phyloP scores from a whole-genome alignment of 2,888 invertebrate genomes.

The Andrena camellia region DNA sequence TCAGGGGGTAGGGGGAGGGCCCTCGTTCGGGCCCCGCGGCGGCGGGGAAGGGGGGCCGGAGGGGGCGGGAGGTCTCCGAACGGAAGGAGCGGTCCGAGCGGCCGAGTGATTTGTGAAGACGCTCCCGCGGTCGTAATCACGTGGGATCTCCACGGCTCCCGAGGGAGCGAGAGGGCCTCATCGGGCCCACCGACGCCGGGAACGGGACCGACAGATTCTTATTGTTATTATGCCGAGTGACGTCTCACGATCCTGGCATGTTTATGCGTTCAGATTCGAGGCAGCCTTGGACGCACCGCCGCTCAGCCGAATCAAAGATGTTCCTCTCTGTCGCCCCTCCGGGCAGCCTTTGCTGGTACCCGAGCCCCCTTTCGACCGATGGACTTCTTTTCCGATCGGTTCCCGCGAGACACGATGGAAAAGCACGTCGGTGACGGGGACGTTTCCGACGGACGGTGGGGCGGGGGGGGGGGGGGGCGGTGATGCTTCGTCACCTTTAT shows the following conservation, averaged over 20 bases:
- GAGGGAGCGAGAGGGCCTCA: slow-evolving; percentile 70
- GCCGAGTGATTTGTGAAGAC: slow-evolving; percentile 85
- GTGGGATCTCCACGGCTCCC: slow-evolving; percentile 82
- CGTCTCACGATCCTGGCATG: slow-evolving; percentile 83
- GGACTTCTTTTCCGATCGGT: slow-evolving; percentile 48
- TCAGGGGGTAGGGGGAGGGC: slow-evolving; percentile 38
- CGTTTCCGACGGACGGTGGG: slow-evolving; percentile 44
- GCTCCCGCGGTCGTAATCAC: slow-evolving; percentile 84
- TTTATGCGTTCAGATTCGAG: slow-evolving; percentile 84
- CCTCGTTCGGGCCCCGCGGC: slow-evolving; percentile 8
- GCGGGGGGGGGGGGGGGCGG: background rate
- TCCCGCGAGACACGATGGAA: slow-evolving; percentile 31
- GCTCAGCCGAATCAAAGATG: slow-evolving; percentile 73
- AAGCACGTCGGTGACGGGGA: slow-evolving; percentile 40
- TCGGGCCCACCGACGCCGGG: slow-evolving; percentile 50
- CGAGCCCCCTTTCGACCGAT: slow-evolving; percentile 39
- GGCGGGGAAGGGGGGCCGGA: slow-evolving; percentile 24
- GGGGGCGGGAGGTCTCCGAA: slow-evolving; percentile 47
- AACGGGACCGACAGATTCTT: slow-evolving; percentile 80
- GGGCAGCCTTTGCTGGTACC: slow-evolving; percentile 64
- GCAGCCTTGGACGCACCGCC: slow-evolving; percentile 82
- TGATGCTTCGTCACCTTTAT: slow-evolving; percentile 28
- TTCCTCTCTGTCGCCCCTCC: slow-evolving; percentile 26
- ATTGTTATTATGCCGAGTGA: slow-evolving; percentile 85
- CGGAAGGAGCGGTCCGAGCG: slow-evolving; percentile 72